Conservation (phyloP, 2,888 invertebrate genomes). For the Trichopria drosophilae region DNA sequence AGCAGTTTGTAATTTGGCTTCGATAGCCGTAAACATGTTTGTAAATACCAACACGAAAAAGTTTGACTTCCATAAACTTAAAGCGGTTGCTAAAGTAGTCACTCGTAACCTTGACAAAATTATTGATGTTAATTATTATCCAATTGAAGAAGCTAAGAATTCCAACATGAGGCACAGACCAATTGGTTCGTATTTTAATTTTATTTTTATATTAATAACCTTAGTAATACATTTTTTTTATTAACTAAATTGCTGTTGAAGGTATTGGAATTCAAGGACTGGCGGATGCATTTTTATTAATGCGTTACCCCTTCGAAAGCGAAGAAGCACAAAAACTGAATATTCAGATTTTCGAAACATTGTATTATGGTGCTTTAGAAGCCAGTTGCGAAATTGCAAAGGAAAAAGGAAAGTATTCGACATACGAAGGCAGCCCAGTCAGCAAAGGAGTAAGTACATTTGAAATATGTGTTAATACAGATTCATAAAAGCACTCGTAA, state of each 20-base stretch:
- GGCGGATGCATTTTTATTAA: constrained; percentile 93
- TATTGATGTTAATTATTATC: constrained; percentile 96
- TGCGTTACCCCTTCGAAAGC: constrained; percentile 92
- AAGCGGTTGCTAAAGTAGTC: constrained; percentile 83
- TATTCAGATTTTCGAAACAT: constrained; percentile 95
- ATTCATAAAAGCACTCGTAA: background rate
- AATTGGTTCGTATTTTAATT: constrained; percentile 62
- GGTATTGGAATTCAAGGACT: constrained; percentile 96
- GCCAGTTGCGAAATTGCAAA: constrained; percentile 93
- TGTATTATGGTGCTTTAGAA: constrained; percentile 96
- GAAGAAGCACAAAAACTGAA: constrained; percentile 83
- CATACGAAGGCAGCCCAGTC: constrained; percentile 88
- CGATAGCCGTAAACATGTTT: constrained; percentile 94
- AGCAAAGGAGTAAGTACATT: constrained; percentile 80
- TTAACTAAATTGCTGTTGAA: constrained; percentile 23
- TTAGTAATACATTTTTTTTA: constrained; percentile 1
- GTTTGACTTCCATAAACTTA: constrained; percentile 86
- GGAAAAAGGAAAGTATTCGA: constrained; percentile 82
- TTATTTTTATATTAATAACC: background rate
- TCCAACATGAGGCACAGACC: constrained; percentile 89
- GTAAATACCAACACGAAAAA: constrained; percentile 73
- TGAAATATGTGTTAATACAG: background rate
- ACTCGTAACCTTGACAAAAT: constrained; percentile 94
- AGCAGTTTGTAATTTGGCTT: constrained; percentile 97
- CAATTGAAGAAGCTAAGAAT: constrained; percentile 81